Evolutionary conservation across 2,888 invertebrate genomes (phyloP), one percentile per base, ranked within the genome.

Genomic region (Tetheella fluctuosa): DNA sequence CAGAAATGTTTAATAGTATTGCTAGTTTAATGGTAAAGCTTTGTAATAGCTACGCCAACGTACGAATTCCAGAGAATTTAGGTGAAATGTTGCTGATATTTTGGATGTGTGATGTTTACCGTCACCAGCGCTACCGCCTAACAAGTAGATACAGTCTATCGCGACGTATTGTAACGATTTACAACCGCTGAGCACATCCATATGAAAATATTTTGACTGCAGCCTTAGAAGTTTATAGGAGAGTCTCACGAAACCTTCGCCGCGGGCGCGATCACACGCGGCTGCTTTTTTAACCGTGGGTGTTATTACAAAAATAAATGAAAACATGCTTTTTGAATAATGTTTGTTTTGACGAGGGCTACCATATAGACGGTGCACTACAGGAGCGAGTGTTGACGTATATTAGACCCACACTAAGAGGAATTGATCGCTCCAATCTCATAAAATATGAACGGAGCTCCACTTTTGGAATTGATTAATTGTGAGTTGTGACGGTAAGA

Each of bases 401-500:
- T 69, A 78, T 82, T 80, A 81, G 91, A 91, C 91, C 91, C 92
- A 92, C 93, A 90, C 92, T 88, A 89, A 88, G 90, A 81, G 82
- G 84, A 86, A 89, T 90, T 90, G 88, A 90, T 89, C 71, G 85
- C 73, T 81, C 68, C 74, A 73, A 77, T 78, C 84, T 84, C 79
- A 79, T 86, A 85, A 90, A 89, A 89, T 90, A 89, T 86, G 82
- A 86, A 81, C 75, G 67, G 65, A 77, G 88, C 76, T 89, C 89
- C 75, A 89, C 76, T 86, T 90, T 86, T 80, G 71, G 79, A 88
- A 91, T 91, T 92, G 91, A 93, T 92, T 91, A 92, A 93, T 93
- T 90, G 86, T 86, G 71, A 79, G 85, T 83, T 82, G 76, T 74
- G 81, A 79, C 74, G 81, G 77, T 79, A 72, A 81, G 79, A 82